Conservation (phyloP, 2,797 vertebrate genomes). For the Pipistrellus kuhlii region DNA sequence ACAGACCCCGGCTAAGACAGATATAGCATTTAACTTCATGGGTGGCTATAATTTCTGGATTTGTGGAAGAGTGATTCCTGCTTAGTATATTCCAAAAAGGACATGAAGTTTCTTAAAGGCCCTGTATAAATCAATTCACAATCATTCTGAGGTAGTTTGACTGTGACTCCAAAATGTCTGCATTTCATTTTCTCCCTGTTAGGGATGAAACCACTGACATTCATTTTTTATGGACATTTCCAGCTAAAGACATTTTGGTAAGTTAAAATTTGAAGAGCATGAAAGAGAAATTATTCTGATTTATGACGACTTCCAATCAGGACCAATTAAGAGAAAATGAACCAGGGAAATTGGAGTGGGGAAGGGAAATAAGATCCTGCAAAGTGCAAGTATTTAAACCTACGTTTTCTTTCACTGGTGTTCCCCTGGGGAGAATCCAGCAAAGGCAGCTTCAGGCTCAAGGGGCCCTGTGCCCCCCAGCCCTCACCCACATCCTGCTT, state of each 20-base stretch:
- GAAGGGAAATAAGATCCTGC: constrained; percentile 75
- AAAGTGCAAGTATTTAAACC: constrained; percentile 71
- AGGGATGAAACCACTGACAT: constrained; percentile 84
- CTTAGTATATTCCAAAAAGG: constrained; percentile 80
- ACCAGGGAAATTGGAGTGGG: constrained; percentile 81
- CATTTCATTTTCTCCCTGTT: constrained; percentile 84
- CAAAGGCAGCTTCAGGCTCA: constrained; percentile 9
- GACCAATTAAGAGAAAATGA: constrained; percentile 85
- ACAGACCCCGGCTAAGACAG: constrained; percentile 79
- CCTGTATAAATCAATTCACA: constrained; percentile 84
- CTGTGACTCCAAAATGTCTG: constrained; percentile 84
- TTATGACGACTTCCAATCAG: constrained; percentile 84
- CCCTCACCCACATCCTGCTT: background rate
- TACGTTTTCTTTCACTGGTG: constrained; percentile 57
- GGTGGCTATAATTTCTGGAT: constrained; percentile 81
- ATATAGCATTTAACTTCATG: constrained; percentile 81
- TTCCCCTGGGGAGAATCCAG: constrained; percentile 40
- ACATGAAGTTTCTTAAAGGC: constrained; percentile 84
- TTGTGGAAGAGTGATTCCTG: constrained; percentile 80
- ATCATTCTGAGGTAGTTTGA: constrained; percentile 81
- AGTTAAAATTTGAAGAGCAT: constrained; percentile 84
- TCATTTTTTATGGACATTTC: constrained; percentile 84
- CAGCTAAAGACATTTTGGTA: constrained; percentile 82
- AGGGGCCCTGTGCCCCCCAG: background rate
- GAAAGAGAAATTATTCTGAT: constrained; percentile 85